phyloP scores from a whole-genome alignment of 2,888 invertebrate species.

The Masnerella sp. region DNA sequence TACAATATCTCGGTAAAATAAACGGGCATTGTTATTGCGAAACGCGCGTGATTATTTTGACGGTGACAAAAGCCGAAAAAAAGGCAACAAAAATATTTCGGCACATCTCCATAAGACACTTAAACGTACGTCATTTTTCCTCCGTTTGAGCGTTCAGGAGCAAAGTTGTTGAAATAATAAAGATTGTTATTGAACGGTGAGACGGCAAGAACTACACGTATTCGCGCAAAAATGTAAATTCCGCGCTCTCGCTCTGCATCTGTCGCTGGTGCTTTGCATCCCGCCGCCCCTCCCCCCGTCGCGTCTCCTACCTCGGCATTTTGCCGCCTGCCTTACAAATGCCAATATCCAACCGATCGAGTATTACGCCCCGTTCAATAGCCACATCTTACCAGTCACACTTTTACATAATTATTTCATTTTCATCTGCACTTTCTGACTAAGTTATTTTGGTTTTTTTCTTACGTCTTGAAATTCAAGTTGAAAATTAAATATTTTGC shows the following conservation, averaged over 20 bases:
- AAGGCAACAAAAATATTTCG: constrained; percentile 16
- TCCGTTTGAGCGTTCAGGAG: constrained; percentile 15
- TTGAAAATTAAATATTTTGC: too few relatives aligned
- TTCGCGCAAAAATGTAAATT: constrained; percentile 70
- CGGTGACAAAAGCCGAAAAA: constrained; percentile 38
- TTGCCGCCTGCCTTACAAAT: constrained; percentile 49
- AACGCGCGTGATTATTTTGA: constrained; percentile 40
- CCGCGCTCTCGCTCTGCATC: constrained; percentile 65
- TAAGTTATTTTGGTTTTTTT: constrained; percentile 64
- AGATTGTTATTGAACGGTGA: constrained; percentile 70
- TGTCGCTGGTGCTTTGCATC: constrained; percentile 64
- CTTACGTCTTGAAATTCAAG: too few relatives aligned
- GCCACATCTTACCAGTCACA: constrained; percentile 7
- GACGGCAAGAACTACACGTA: constrained; percentile 57
- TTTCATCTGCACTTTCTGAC: too few relatives aligned
- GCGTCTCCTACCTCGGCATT: constrained; percentile 50
- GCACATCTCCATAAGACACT: constrained; percentile 46
- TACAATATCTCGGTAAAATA: constrained; percentile 32
- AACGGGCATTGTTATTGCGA: constrained; percentile 39
- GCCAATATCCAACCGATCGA: constrained; percentile 64
- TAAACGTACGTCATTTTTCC: constrained; percentile 35
- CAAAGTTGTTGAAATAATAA: constrained; percentile 73
- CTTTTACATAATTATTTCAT: constrained; percentile 20
- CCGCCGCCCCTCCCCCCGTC: constrained; percentile 21
- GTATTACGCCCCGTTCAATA: constrained; percentile 66